phyloP scores from a whole-genome alignment of 1,140 invertebrate species.

The Cyphomyrmex costatus region DNA sequence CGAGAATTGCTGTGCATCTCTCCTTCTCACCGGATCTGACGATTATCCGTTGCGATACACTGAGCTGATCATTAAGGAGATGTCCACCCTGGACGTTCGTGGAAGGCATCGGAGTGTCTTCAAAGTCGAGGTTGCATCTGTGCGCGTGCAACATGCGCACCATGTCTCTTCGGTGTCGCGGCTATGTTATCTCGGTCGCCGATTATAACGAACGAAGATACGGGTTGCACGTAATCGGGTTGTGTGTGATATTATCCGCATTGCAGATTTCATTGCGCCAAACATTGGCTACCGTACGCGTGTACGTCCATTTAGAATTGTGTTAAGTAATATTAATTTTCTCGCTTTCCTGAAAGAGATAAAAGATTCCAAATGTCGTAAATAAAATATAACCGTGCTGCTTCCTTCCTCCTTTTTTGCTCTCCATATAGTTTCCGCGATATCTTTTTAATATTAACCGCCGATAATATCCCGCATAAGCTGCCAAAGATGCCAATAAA shows the following conservation, averaged over 20 bases:
- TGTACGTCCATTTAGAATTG: constrained; percentile 5
- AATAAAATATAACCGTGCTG: background rate
- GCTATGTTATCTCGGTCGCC: constrained; percentile 31
- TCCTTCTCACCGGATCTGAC: constrained; percentile 79
- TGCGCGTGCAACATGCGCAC: constrained; percentile 41
- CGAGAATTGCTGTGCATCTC: constrained; percentile 57
- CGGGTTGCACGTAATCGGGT: constrained; percentile 32
- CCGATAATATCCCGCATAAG: background rate
- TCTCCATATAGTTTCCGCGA: background rate
- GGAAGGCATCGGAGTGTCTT: constrained; percentile 64
- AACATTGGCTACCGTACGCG: background rate
- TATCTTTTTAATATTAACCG: constrained; percentile 33
- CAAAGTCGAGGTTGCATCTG: constrained; percentile 53
- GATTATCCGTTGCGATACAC: constrained; percentile 82
- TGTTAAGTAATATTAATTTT: background rate
- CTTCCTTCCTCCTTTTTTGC: background rate
- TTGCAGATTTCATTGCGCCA: background rate
- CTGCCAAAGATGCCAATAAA: no score
- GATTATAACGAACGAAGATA: constrained; percentile 58
- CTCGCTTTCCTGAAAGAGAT: background rate
- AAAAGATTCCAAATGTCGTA: background rate
- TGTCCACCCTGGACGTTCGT: constrained; percentile 75
- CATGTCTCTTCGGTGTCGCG: constrained; percentile 28
- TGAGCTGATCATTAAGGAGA: constrained; percentile 76
- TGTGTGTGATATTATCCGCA: constrained; percentile 17